Conservation (phyloP, 2,888 invertebrate genomes). For the Oscheius sp. region DNA sequence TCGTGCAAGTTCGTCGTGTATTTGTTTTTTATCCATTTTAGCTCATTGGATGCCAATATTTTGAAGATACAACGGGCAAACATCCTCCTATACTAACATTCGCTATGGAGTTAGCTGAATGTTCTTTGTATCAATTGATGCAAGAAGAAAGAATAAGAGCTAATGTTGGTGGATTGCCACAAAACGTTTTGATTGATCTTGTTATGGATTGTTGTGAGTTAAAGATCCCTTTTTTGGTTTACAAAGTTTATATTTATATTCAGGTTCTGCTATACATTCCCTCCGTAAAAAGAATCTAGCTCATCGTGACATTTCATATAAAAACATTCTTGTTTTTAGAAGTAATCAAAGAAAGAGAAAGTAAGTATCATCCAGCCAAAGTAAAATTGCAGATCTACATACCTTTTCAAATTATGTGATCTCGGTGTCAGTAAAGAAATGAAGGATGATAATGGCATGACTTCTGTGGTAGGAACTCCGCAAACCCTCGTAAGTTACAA, state of each 20-base stretch:
- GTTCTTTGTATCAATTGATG: slow-evolving; percentile 40
- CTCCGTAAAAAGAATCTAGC: slow-evolving; percentile 37
- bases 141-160: slow-evolving; percentile 28
- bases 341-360: slow-evolving; percentile 10
- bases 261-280: slow-evolving; percentile 37
- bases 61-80: slow-evolving; percentile 14
- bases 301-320: slow-evolving; percentile 48
- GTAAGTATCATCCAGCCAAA: too few species aligned
- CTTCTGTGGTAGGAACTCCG: slow-evolving; percentile 44
- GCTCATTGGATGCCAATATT: slow-evolving; percentile 32
- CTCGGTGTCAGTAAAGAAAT: slow-evolving; percentile 36
- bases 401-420: slow-evolving; percentile 50
- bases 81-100: slow-evolving; percentile 33
- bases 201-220: slow-evolving; percentile 41
- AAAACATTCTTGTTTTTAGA: slow-evolving; percentile 41
- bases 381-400: slow-evolving; percentile 21
- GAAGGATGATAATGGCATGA: slow-evolving; percentile 35
- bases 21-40: slow-evolving; percentile 14
- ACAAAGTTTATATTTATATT: too few species aligned
- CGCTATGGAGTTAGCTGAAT: slow-evolving; percentile 42
- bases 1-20: too few species aligned
- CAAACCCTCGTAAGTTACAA: slow-evolving; percentile 35
- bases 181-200: slow-evolving; percentile 36
- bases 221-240: not conserved
- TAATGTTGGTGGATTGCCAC: slow-evolving; percentile 34